Percentiles rank a stretch among this genome's conserved stretches.
phyloP scores from a whole-genome alignment of 92 coral and sea anemone genomes.

The Diadumene lineata region DNA sequence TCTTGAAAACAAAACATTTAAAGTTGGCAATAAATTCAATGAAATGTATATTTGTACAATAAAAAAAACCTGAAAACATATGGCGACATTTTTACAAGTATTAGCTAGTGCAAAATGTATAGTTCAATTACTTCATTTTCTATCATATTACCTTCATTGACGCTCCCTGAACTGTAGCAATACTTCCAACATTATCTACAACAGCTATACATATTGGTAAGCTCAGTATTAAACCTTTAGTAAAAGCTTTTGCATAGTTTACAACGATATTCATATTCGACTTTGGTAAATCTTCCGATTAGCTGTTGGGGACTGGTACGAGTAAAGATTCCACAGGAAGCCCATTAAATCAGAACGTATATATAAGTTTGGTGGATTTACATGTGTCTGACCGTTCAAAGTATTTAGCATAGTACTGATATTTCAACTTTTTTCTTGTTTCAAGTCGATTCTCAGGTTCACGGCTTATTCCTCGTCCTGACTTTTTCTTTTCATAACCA shows the following conservation, averaged over 20 bases:
- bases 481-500: too few relatives aligned
- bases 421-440: too few relatives aligned
- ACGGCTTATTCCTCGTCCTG: too few relatives aligned
- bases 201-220: conserved; percentile 80
- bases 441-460: too few relatives aligned
- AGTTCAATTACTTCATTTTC: neutral
- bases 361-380: too few relatives aligned
- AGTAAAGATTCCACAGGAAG: too few relatives aligned
- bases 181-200: conserved; percentile 74
- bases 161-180: conserved; percentile 81
- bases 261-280: neutral
- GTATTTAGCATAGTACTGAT: too few relatives aligned
- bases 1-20: too few relatives aligned
- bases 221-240: conserved; percentile 80
- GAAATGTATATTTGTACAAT: too few relatives aligned
- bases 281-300: neutral
- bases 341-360: too few relatives aligned
- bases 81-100: neutral
- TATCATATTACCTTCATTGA: conserved; percentile 78
- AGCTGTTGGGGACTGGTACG: conserved; percentile 4
- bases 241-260: conserved; percentile 54
- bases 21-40: neutral
- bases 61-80: neutral
- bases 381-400: too few relatives aligned
- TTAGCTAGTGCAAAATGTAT: neutral